phyloP scores from a whole-genome alignment of 2,888 invertebrate genomes.

The Synanthedon andrenaeformis region DNA sequence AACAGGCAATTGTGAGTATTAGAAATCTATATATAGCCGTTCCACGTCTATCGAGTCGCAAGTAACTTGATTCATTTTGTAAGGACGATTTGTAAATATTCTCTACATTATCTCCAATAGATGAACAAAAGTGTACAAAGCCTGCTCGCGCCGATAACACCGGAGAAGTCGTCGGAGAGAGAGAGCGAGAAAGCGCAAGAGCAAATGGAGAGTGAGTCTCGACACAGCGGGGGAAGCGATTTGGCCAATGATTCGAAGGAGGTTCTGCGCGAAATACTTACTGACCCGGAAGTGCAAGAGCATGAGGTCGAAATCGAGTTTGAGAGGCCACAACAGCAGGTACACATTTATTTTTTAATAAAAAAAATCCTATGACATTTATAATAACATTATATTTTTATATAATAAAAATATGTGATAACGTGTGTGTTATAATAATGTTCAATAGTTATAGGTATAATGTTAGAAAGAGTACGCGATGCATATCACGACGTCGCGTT shows the following conservation, averaged over 20 bases:
- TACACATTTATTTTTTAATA: not conserved
- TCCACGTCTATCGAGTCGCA: too few species aligned
- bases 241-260: conserved; percentile 14
- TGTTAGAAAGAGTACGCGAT: too few species aligned
- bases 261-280: conserved; percentile 22
- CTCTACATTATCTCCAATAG: too few species aligned
- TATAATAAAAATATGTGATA: too few species aligned
- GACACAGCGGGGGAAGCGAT: conserved; percentile 3
- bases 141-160: conserved; percentile 40
- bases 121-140: too few species aligned
- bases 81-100: too few species aligned
- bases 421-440: too few species aligned
- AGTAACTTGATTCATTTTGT: too few species aligned
- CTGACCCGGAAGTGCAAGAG: conserved; percentile 13
- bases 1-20: conserved; percentile 28
- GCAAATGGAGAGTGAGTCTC: not conserved
- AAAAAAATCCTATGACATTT: not conserved
- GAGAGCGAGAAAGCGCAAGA: not conserved
- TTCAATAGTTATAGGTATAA: too few species aligned
- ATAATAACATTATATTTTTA: too few species aligned
- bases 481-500: too few species aligned
- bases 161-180: conserved; percentile 7
- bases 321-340: conserved; percentile 8
- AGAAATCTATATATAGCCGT: too few species aligned
- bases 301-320: conserved; percentile 17